Conservation (phyloP, 2,888 invertebrate genomes). For the Tinea trinotella region DNA sequence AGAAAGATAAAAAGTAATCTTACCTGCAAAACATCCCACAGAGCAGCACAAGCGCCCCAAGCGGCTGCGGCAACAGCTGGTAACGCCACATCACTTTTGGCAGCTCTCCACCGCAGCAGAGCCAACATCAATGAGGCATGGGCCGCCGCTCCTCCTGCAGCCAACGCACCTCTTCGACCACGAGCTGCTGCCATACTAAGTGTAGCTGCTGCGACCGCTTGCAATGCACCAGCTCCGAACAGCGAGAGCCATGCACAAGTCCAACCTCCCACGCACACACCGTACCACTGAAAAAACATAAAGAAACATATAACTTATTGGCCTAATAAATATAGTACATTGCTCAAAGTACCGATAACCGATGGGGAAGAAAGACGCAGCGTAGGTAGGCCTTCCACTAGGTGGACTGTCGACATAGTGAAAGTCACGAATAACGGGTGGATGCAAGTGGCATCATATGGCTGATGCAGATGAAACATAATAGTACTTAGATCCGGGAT, state of each 20-base stretch:
- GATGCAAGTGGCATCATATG: too few relatives aligned
- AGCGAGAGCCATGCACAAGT: conserved; percentile 81
- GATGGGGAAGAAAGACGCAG: too few relatives aligned
- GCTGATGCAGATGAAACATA: too few relatives aligned
- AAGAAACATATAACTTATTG: too few relatives aligned
- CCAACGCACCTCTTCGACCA: conserved; percentile 80
- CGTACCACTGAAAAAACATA: conserved; percentile 78
- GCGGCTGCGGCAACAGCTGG: conserved; percentile 88
- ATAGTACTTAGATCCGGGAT: too few relatives aligned
- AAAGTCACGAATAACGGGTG: too few relatives aligned
- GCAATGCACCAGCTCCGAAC: conserved; percentile 80
- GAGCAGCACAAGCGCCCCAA: conserved; percentile 89
- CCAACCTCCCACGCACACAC: conserved; percentile 85
- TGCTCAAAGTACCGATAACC: too few relatives aligned
- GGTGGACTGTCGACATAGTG: too few relatives aligned
- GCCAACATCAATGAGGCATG: conserved; percentile 85
- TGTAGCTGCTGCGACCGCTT: conserved; percentile 83
- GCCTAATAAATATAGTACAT: too few relatives aligned
- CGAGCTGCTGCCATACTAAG: conserved; percentile 85
- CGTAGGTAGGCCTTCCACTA: too few relatives aligned
- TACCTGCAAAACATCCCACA: conserved; percentile 83
- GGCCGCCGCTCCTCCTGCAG: conserved; percentile 85
- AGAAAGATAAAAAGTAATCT: too few relatives aligned
- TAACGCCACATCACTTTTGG: conserved; percentile 83
- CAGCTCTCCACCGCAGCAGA: conserved; percentile 84